Evolutionary conservation across 2,888 invertebrate species (phyloP), one percentile per base, ranked within the genome.

Genomic region (Noctua janthina): DNA sequence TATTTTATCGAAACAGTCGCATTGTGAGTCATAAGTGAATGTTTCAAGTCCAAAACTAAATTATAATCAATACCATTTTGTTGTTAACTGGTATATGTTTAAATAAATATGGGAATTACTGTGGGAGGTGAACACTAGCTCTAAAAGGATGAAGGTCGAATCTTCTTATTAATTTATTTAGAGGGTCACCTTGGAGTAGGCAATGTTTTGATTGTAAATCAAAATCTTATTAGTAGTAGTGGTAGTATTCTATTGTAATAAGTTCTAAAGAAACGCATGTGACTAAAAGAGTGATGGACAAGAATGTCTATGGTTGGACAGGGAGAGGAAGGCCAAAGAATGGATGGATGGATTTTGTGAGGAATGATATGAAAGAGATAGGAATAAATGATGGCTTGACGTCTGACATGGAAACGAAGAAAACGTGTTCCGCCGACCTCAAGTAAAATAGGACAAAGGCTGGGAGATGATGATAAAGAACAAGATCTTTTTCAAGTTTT

Each of bases 41-140:
- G 87, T 85, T 72, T 76, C 69, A 68, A 74, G 59, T 70, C 87
- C 85, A 83, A 87, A 87, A 87, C 20, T 74, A 67, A 83, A 87
- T 87, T 86, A 64, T 78, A 84, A 86, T 84, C 49, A 13, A 35
- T 62, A 39, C 62, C 20, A 66, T 6, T 76, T 54, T 75, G 76
- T 77, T 56, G 13, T 76, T 43, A 23, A 70, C 17, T 29, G 43
- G 67, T n/a, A n/a, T 56, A 56, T n/a, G 72, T 66, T 2, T 74
- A 17, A 29, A n/a, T 86, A 66, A 76, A 87, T 86, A 85, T 87
- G 90, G 89, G 51, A 66, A 82, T 74, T 6, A 17, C 29, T 56
- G 91, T 91, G 86, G 91, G 91, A 74, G 89, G 91, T 68, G 62
- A 43, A 23, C n/a, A 54, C 70, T 51, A 82, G 78, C 77, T 80